Conservation (phyloP, 2,113 vertebrate genomes). For the Percina caprodes region DNA sequence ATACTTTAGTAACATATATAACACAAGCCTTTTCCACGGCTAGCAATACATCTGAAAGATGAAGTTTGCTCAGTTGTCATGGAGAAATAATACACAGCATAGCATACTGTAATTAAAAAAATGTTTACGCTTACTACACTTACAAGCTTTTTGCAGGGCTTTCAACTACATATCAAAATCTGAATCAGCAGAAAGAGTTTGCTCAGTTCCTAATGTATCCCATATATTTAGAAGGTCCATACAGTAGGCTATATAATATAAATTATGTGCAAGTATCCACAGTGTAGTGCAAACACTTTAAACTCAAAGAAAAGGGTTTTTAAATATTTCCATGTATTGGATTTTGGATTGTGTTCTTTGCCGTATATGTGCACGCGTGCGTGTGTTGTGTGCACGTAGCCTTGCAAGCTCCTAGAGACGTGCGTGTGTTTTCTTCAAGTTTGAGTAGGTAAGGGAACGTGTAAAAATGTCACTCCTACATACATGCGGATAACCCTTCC, state of each 20-base stretch:
- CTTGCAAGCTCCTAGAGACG: neutral
- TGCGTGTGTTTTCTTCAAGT: constrained; percentile 69
- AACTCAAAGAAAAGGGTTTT: neutral
- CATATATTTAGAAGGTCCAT: too few species aligned
- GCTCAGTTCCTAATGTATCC: too few species aligned
- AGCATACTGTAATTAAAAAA: too few species aligned
- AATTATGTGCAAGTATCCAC: neutral
- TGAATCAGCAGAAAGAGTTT: too few species aligned
- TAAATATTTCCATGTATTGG: neutral
- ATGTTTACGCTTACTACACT: too few species aligned
- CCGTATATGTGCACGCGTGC: neutral
- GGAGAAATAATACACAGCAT: too few species aligned
- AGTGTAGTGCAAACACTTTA: neutral
- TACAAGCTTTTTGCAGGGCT: too few species aligned
- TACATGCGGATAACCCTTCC: neutral
- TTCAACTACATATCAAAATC: too few species aligned
- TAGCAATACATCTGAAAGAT: too few species aligned
- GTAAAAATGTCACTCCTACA: neutral
- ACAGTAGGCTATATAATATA: too few species aligned
- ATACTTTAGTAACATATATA: neutral
- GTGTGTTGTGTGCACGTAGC: neutral
- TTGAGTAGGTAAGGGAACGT: constrained; percentile 54
- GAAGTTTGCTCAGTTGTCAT: too few species aligned
- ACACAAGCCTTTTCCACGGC: too few species aligned
- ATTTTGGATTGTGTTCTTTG: neutral